phyloP scores from a whole-genome alignment of 2,113 vertebrate species.

The Lepus timidus region DNA sequence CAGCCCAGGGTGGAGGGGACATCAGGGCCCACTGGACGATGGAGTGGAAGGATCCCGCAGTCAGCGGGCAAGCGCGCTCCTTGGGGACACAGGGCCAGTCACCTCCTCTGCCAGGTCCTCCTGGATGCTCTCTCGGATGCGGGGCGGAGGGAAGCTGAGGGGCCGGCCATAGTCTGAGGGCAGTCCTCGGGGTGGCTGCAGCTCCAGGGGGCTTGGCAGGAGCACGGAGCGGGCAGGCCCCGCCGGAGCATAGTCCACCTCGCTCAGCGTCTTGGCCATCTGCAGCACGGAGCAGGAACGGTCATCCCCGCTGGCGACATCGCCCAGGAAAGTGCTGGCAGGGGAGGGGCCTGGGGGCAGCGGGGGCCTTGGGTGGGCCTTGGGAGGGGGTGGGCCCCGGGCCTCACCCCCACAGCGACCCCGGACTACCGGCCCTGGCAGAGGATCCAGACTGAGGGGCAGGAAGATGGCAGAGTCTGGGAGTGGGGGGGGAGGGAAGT shows the following conservation, averaged over 20 bases:
- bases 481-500: slow-evolving; percentile 84
- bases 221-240: slow-evolving; percentile 83
- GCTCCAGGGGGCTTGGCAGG: slow-evolving; percentile 79
- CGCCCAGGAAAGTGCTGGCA: slow-evolving; percentile 78
- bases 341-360: slow-evolving; percentile 69
- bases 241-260: slow-evolving; percentile 91
- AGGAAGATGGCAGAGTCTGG: slow-evolving; percentile 76
- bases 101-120: slow-evolving; percentile 97
- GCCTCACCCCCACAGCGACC: slow-evolving; percentile 84
- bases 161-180: slow-evolving; percentile 87
- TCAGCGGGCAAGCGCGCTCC: neutral
- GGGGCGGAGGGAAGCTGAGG: slow-evolving; percentile 92
- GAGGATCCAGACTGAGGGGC: slow-evolving; percentile 74
- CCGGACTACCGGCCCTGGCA: slow-evolving; percentile 76
- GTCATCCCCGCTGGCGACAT: slow-evolving; percentile 88
- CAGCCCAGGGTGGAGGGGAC: neutral
- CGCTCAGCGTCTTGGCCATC: slow-evolving; percentile 97
- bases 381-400: slow-evolving; percentile 80
- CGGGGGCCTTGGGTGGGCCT: slow-evolving; percentile 83
- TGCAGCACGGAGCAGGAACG: slow-evolving; percentile 97
- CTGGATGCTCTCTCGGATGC: slow-evolving; percentile 95
- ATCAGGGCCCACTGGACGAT: neutral
- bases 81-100: slow-evolving; percentile 4
- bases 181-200: slow-evolving; percentile 86
- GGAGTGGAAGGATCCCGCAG: neutral